phyloP scores from a whole-genome alignment of 2,113 vertebrate species.

The Zeus faber region DNA sequence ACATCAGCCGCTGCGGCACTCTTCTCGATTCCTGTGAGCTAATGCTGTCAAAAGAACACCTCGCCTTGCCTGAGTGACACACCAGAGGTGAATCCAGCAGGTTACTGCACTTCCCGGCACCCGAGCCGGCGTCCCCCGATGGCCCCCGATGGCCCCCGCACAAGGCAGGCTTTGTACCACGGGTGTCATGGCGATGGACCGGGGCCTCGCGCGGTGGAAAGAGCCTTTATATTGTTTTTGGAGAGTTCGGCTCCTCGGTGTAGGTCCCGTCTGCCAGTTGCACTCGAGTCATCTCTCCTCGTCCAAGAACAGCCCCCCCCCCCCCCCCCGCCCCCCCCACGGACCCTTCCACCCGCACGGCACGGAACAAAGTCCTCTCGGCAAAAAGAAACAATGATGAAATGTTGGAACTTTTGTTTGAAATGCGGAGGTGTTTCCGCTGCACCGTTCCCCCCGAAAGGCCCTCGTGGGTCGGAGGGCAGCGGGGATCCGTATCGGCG shows the following conservation, averaged over 20 bases:
- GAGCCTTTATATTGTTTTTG: constrained; percentile 43
- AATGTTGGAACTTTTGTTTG: too few relatives aligned
- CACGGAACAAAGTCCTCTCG: too few relatives aligned
- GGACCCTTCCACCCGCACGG: not conserved
- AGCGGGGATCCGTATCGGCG: too few relatives aligned
- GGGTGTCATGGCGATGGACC: constrained; percentile 15
- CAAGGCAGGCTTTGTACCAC: constrained; percentile 29
- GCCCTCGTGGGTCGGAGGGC: too few relatives aligned
- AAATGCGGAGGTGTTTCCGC: too few relatives aligned
- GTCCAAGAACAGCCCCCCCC: constrained; percentile 21
- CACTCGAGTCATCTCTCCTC: constrained; percentile 27
- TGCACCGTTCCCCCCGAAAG: too few relatives aligned
- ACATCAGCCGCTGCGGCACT: not conserved
- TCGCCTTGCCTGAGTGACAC: not conserved
- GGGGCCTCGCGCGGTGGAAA: constrained; percentile 31
- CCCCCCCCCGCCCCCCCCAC: not conserved
- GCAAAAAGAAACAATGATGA: too few relatives aligned
- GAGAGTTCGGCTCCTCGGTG: constrained; percentile 13
- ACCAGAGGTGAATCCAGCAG: constrained; percentile 1
- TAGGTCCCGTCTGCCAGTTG: constrained; percentile 16
- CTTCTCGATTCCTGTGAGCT: not conserved
- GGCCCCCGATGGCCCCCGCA: too few relatives aligned
- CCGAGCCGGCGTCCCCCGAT: constrained; percentile 6
- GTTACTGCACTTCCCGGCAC: constrained; percentile 1
- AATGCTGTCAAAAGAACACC: not conserved